Conservation (phyloP, 2,888 invertebrate species). For the Hirtodrosophila cameraria region DNA sequence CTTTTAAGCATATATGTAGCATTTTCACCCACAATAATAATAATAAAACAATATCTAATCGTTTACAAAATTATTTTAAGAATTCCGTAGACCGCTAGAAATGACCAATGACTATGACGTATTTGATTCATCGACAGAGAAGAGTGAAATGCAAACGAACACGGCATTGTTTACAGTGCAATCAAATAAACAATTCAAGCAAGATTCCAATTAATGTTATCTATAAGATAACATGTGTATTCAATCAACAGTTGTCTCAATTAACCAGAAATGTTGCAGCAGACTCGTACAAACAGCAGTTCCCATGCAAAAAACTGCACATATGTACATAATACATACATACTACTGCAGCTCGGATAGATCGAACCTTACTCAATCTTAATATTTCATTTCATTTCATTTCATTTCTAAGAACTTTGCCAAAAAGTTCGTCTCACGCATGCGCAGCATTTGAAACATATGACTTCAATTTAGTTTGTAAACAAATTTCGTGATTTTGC, state of each 20-base stretch:
- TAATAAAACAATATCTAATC: slow-evolving; percentile 48
- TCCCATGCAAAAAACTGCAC: slow-evolving; percentile 10
- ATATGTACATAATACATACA: no score
- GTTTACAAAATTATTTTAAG: slow-evolving; percentile 38
- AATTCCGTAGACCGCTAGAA: slow-evolving; percentile 28
- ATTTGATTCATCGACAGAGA: slow-evolving; percentile 21
- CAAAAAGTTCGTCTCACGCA: slow-evolving; percentile 42
- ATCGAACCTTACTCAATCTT: slow-evolving; percentile 5
- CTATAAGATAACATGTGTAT: slow-evolving; percentile 43
- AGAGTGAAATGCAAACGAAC: background rate
- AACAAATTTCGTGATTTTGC: slow-evolving; percentile 38
- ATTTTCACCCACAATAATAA: slow-evolving; percentile 13
- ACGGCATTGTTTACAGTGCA: background rate
- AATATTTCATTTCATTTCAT: background rate
- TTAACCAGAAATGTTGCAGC: slow-evolving; percentile 27
- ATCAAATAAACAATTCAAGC: slow-evolving; percentile 21
- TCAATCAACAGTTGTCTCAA: slow-evolving; percentile 37
- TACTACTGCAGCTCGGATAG: background rate
- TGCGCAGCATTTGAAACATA: slow-evolving; percentile 47
- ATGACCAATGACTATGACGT: slow-evolving; percentile 15
- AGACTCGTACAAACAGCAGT: slow-evolving; percentile 1
- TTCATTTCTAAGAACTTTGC: slow-evolving; percentile 33
- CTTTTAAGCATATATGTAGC: slow-evolving; percentile 5
- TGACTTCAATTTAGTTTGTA: slow-evolving; percentile 38
- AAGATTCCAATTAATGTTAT: slow-evolving; percentile 38